These are phyloP conservation scores for Nibea albiflora DNA, from an alignment of 2,113 vertebrate genomes.

Conservation along the genomic window DNA sequence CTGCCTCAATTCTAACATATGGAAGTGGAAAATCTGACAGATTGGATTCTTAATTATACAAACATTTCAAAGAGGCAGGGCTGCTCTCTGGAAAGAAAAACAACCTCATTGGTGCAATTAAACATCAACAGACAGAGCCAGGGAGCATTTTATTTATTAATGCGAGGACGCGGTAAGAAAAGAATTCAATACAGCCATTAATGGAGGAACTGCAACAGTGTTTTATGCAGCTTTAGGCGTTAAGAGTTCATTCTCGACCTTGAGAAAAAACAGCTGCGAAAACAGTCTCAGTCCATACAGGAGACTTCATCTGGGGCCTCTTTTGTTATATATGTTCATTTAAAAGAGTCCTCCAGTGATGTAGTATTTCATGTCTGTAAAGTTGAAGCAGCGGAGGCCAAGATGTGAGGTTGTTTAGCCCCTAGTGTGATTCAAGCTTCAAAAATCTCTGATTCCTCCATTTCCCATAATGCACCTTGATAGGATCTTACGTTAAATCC, in stretches of 20 bases:
- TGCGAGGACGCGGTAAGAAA: not conserved
- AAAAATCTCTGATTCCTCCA: not conserved
- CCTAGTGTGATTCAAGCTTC: not conserved
- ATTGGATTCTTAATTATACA: slow-evolving; percentile 67
- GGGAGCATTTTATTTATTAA: slow-evolving; percentile 25
- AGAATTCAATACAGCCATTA: not conserved
- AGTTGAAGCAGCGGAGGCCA: not conserved
- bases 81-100: slow-evolving; percentile 36
- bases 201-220: not conserved
- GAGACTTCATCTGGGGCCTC: not conserved
- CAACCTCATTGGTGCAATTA: slow-evolving; percentile 44
- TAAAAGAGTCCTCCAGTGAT: not conserved
- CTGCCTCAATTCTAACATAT: slow-evolving; percentile 42
- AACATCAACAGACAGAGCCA: slow-evolving; percentile 4
- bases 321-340: not conserved
- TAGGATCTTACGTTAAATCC: not conserved
- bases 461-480: slow-evolving; percentile 5
- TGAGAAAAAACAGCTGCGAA: slow-evolving; percentile 7
- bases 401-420: not conserved
- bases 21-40: slow-evolving; percentile 45
- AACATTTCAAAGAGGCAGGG: slow-evolving; percentile 37
- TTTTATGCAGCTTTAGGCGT: too few relatives aligned
- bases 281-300: not conserved
- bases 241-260: not conserved
- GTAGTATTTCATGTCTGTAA: not conserved